Base-by-base conservation (phyloP, 2,888 invertebrate species). In the Tigriopus californicus region DNA sequence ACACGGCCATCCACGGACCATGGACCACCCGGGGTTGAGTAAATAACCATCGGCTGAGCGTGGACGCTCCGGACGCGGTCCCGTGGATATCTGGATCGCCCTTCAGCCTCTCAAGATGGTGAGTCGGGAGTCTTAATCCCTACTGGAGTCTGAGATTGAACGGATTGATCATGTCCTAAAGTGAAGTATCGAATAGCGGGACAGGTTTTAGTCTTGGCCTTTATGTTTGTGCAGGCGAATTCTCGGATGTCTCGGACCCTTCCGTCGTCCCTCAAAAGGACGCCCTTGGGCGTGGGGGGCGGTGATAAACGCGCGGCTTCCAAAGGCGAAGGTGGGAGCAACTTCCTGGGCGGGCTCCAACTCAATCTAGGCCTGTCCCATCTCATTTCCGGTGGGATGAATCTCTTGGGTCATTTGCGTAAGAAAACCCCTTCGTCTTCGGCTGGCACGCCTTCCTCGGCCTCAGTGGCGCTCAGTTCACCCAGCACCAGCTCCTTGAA, bases 201-300 rank as follows among this genome's bases (percentile, higher is more conserved):
- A 33, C 3, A 5, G 8, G 33, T 33, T 33, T 33, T 33, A 5
- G 3, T 33, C 8, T 5, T 5, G 4, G 33, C 33, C 4, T 33
- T 33, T 8, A 5, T 33, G 8, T 33, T 33, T 33, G 4, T 33
- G 8, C 8, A 33, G 33, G 33, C 33, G 33, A 33, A 33, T 33
- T 33, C 33, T 33, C 49, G 54, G n/a, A 33, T 20, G 25, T 56
- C 42, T 44, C 42, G 44, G 20, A 56, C 56, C 12, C 46, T 56
- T 12, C 56, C 56, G n/a, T 56, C 56, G 25, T 13, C 56, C 44
- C 20, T 56, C 1, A 18, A 33, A n/a, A 44, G 18, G 46, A 44
- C 46, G 46, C 46, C 46, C 46, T 44, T 18, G 46, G 33, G 33
- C 3, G 33, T 33, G 33, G 33, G 33, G 3, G 33, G 33, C 33